Evolutionary conservation across 2,797 vertebrate species (phyloP).

Genomic region (Strix occidentalis): DNA sequence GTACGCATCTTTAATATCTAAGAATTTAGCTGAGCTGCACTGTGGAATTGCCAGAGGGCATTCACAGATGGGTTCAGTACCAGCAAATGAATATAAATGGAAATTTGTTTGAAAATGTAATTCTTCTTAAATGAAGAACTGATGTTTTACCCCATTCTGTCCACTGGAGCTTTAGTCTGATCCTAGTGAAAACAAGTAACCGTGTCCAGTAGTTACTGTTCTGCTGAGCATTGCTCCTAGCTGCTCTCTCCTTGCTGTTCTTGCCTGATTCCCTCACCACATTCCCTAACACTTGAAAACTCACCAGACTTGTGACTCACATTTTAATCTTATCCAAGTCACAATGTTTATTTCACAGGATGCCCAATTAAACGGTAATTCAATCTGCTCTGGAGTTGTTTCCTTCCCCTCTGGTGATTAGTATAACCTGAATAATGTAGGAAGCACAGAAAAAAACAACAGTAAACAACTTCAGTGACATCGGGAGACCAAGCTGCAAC

Average conservation of each 20-base stretch:
- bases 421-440: constrained; percentile 60
- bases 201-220: neutral
- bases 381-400: constrained; percentile 62
- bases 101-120: neutral
- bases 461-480: constrained; percentile 27
- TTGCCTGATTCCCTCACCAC: neutral
- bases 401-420: constrained; percentile 65
- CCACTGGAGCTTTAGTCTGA: neutral
- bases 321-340: constrained; percentile 61
- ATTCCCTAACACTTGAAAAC: constrained; percentile 34
- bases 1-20: neutral
- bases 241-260: neutral
- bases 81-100: neutral
- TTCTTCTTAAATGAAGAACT: neutral
- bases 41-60: neutral
- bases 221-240: neutral
- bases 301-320: constrained; percentile 67
- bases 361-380: constrained; percentile 68
- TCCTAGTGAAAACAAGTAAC: constrained; percentile 31
- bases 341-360: constrained; percentile 73
- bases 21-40: neutral
- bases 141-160: neutral
- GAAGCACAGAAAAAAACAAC: neutral
- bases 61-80: neutral
- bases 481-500: neutral